phyloP scores from a whole-genome alignment of 2,797 vertebrate species.

The Limosa lapponica region DNA sequence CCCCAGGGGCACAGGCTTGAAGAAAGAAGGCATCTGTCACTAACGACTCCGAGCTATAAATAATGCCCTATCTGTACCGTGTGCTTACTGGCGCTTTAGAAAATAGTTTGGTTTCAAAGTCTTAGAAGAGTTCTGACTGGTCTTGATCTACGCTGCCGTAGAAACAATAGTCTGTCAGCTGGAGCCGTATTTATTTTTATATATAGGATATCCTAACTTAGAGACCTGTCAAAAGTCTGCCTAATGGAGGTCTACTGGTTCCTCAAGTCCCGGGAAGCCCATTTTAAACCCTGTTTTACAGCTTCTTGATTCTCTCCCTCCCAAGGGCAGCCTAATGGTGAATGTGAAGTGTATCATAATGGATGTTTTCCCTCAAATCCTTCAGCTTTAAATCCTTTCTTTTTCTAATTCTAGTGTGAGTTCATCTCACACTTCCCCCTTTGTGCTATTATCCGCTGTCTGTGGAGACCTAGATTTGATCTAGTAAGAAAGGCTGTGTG shows the following conservation, averaged over 20 bases:
- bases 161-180: constrained; percentile 7
- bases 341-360: constrained; percentile 17
- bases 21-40: not conserved
- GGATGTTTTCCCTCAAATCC: constrained; percentile 26
- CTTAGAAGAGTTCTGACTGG: not conserved
- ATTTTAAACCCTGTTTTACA: constrained; percentile 20
- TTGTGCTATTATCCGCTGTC: constrained; percentile 7
- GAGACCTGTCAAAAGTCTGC: not conserved
- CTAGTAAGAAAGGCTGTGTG: not conserved
- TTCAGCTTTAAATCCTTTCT: constrained; percentile 49
- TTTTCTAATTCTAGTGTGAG: constrained; percentile 42
- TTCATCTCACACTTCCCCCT: constrained; percentile 21
- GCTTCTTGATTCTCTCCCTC: not conserved
- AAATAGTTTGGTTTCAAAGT: not conserved
- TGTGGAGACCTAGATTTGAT: constrained; percentile 38
- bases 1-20: fast-evolving
- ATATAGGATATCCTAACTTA: not conserved
- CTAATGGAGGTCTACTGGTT: not conserved
- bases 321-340: constrained; percentile 30
- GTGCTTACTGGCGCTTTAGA: not conserved
- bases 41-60: not conserved
- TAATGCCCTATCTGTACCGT: not conserved
- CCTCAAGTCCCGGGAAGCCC: not conserved
- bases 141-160: not conserved
- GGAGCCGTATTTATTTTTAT: not conserved